Percentiles rank a stretch among this genome's conserved stretches.
Evolutionary conservation across 2,888 invertebrate genomes (phyloP).

Genomic region (Plusia festucae): DNA sequence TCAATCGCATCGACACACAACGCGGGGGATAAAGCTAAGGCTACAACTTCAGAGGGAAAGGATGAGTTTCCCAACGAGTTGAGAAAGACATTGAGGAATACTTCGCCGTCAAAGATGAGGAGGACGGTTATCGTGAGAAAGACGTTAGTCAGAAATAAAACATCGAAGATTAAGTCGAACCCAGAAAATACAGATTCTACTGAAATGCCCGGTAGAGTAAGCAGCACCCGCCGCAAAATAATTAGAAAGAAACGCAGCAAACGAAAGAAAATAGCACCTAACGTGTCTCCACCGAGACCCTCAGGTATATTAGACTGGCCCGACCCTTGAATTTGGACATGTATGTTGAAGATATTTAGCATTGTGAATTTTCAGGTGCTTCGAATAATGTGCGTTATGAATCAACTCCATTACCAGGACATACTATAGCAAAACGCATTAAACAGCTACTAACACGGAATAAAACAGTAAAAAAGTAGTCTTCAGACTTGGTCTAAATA

Average conservation of each 20-base stretch:
- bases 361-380: slow-evolving; percentile 52
- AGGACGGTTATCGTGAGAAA: slow-evolving; percentile 21
- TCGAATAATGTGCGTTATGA: slow-evolving; percentile 15
- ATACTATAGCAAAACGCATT: slow-evolving; percentile 29
- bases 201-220: slow-evolving; percentile 9
- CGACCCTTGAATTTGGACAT: slow-evolving; percentile 23
- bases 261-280: slow-evolving; percentile 51
- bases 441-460: slow-evolving; percentile 29
- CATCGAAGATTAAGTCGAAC: slow-evolving; percentile 26
- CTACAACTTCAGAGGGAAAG: slow-evolving; percentile 54
- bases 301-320: slow-evolving; percentile 53
- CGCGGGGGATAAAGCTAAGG: slow-evolving; percentile 30
- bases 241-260: slow-evolving; percentile 60
- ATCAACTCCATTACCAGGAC: slow-evolving; percentile 29
- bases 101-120: slow-evolving; percentile 53
- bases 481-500: neutral
- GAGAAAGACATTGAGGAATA: slow-evolving; percentile 51
- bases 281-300: slow-evolving; percentile 24
- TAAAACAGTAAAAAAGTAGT: slow-evolving; percentile 23
- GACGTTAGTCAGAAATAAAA: slow-evolving; percentile 8
- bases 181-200: slow-evolving; percentile 8
- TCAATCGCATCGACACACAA: slow-evolving; percentile 44
- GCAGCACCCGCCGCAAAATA: slow-evolving; percentile 49
- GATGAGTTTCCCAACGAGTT: slow-evolving; percentile 29
- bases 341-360: slow-evolving; percentile 31